These are phyloP conservation scores for Corapipo altera DNA, from an alignment of 2,113 vertebrate species.

Conservation along the genomic window DNA sequence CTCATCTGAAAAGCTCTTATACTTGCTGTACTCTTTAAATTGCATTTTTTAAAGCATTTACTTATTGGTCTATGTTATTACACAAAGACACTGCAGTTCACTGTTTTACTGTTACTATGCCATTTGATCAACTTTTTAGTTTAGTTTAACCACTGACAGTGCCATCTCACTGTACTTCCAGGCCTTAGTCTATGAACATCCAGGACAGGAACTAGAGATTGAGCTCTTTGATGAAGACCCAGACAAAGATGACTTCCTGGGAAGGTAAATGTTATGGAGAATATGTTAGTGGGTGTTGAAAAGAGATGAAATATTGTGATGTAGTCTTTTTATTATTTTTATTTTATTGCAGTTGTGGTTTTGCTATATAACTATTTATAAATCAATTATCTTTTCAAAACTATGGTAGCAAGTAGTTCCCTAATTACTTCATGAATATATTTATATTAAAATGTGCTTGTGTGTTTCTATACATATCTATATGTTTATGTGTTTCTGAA, in stretches of 20 bases:
- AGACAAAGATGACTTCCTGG: conserved; percentile 95
- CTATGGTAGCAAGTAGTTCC: background rate
- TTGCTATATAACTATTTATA: background rate
- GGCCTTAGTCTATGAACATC: conserved; percentile 84
- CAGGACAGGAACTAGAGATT: conserved; percentile 81
- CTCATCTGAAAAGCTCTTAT: background rate
- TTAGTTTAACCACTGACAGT: background rate
- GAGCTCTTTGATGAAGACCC: conserved; percentile 96
- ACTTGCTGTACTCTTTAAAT: background rate
- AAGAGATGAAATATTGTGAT: background rate
- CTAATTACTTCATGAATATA: background rate
- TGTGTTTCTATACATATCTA: background rate
- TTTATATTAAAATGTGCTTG: background rate
- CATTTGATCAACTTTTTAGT: background rate
- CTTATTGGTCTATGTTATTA: background rate
- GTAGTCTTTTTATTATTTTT: background rate
- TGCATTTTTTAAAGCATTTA: background rate
- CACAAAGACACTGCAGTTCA: background rate
- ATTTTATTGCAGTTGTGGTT: background rate
- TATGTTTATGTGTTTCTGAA: background rate
- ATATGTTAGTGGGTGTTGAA: background rate
- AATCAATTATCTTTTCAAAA: background rate
- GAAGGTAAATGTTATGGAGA: conserved; percentile 77
- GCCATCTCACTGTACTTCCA: conserved; percentile 44
- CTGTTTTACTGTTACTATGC: background rate